phyloP scores from a whole-genome alignment of 2,113 vertebrate genomes.

The Arvicanthis niloticus region DNA sequence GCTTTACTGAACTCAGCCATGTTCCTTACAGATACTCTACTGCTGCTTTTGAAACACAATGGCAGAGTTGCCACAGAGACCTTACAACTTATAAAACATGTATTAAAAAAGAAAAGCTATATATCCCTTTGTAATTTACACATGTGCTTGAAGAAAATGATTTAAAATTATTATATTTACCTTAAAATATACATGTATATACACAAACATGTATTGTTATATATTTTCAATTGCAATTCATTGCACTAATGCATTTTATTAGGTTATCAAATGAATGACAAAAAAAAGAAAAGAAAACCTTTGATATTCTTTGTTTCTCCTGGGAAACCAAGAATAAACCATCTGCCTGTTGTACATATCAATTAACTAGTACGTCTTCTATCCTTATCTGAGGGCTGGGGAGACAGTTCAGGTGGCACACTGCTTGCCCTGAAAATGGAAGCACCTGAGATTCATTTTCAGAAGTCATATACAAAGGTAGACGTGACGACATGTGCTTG shows the following conservation, averaged over 20 bases:
- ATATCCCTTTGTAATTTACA: background rate
- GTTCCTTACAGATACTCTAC: background rate
- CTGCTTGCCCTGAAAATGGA: no score
- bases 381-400: background rate
- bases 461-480: background rate
- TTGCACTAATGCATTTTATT: background rate
- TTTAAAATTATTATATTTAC: background rate
- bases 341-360: background rate
- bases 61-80: background rate
- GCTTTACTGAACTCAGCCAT: background rate
- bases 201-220: background rate
- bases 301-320: background rate
- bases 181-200: slow-evolving; percentile 8
- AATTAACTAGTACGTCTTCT: background rate
- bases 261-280: background rate
- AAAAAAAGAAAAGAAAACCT: background rate
- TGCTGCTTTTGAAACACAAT: background rate
- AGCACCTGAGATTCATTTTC: background rate
- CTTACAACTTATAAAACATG: no score
- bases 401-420: background rate
- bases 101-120: background rate
- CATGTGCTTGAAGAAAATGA: background rate
- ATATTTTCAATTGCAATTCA: background rate
- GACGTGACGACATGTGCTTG: no score
- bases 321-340: background rate